Evolutionary conservation across 2,888 invertebrate genomes (phyloP).

Genomic region (Tanypteryx hageni): DNA sequence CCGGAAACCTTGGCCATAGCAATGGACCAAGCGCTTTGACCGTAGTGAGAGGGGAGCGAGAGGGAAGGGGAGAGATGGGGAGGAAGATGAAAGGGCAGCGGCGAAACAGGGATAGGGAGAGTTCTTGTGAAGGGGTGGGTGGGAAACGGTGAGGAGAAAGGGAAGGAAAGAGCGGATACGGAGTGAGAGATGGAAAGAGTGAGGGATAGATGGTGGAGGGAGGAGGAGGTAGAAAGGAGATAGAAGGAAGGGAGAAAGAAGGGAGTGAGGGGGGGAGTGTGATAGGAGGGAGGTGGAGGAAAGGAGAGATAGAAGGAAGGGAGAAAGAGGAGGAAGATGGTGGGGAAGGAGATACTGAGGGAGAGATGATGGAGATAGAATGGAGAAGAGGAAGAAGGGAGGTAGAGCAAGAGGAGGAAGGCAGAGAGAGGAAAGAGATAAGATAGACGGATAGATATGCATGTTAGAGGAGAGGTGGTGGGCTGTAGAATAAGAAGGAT

Average conservation of each 20-base stretch:
- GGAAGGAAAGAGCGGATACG: not conserved
- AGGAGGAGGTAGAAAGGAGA: not conserved
- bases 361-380: not conserved
- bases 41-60: no score
- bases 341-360: not conserved
- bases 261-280: not conserved
- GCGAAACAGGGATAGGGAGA: not conserved
- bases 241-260: not conserved
- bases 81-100: constrained; percentile 5
- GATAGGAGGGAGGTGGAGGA: not conserved
- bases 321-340: not conserved
- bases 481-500: no score
- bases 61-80: not conserved
- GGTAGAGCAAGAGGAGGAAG: not conserved
- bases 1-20: not conserved
- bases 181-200: not conserved
- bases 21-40: constrained; percentile 15
- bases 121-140: no score
- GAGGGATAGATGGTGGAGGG: not conserved
- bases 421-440: no score
- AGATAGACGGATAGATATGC: no score
- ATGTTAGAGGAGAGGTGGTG: no score
- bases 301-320: not conserved
- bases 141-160: not conserved
- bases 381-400: not conserved